Percentiles rank a stretch among this genome's conserved stretches.
Conservation (phyloP, 2,113 vertebrate genomes). For the Pelusios castaneus region DNA sequence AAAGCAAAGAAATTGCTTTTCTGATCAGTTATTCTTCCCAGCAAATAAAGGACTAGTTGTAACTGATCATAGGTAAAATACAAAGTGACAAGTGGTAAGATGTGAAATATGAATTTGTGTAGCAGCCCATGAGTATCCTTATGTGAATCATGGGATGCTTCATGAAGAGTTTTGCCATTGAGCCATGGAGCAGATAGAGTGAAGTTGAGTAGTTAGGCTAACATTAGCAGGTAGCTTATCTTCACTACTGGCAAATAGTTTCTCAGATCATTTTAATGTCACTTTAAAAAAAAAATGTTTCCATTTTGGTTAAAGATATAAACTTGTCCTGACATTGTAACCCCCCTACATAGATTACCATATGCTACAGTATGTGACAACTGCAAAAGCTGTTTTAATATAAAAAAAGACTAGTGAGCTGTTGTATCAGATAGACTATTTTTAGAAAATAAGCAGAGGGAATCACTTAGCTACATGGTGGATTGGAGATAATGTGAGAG, state of each 20-base stretch:
- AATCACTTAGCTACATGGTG: neutral
- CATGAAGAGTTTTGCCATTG: too few relatives aligned
- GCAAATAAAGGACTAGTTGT: neutral
- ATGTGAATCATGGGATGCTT: too few relatives aligned
- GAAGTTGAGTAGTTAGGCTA: neutral
- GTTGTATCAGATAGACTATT: neutral
- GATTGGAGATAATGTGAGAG: neutral
- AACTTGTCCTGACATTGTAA: neutral
- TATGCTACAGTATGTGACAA: neutral
- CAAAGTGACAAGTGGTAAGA: neutral
- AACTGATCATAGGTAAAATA: neutral
- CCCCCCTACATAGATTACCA: neutral
- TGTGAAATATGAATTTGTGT: slow-evolving; percentile 9
- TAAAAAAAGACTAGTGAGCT: neutral
- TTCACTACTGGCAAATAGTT: neutral
- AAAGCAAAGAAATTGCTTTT: neutral
- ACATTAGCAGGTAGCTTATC: neutral
- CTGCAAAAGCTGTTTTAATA: neutral
- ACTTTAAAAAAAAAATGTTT: neutral
- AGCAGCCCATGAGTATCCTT: neutral
- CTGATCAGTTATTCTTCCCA: neutral
- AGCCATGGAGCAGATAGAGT: neutral
- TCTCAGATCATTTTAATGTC: neutral
- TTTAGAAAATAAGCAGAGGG: too few relatives aligned
- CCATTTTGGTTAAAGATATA: neutral